Conservation (phyloP, 2,888 invertebrate genomes). For the Antitype chi region DNA sequence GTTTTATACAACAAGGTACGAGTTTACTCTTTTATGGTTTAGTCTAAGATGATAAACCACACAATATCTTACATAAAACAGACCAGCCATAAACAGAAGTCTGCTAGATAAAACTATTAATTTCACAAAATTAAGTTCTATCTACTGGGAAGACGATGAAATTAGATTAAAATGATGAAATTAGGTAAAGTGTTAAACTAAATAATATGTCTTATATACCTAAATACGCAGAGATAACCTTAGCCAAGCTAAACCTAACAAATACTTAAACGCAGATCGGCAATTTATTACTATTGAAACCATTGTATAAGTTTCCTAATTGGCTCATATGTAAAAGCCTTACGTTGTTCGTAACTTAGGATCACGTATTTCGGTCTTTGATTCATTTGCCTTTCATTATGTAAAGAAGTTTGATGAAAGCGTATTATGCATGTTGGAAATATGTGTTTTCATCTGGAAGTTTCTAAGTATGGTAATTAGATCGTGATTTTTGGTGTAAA, state of each 20-base stretch:
- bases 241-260: background rate
- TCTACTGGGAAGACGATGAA: background rate
- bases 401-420: slow-evolving; percentile 45
- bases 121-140: background rate
- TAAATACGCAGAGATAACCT: background rate
- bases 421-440: slow-evolving; percentile 41
- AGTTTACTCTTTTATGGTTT: slow-evolving; percentile 20
- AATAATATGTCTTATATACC: background rate
- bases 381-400: slow-evolving; percentile 32
- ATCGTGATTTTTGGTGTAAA: slow-evolving; percentile 21
- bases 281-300: slow-evolving; percentile 30
- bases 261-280: slow-evolving; percentile 20
- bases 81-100: background rate
- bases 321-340: slow-evolving; percentile 47
- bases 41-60: slow-evolving; percentile 2
- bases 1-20: slow-evolving; percentile 17
- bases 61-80: background rate
- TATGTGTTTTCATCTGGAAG: slow-evolving; percentile 47
- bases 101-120: background rate
- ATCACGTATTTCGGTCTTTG: slow-evolving; percentile 38
- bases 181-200: background rate
- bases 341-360: slow-evolving; percentile 46
- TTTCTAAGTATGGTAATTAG: slow-evolving; percentile 52
- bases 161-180: slow-evolving; percentile 3
- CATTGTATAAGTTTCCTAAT: slow-evolving; percentile 53